Base-by-base conservation (phyloP, 2,888 invertebrate species). In the Acleris laterana region DNA sequence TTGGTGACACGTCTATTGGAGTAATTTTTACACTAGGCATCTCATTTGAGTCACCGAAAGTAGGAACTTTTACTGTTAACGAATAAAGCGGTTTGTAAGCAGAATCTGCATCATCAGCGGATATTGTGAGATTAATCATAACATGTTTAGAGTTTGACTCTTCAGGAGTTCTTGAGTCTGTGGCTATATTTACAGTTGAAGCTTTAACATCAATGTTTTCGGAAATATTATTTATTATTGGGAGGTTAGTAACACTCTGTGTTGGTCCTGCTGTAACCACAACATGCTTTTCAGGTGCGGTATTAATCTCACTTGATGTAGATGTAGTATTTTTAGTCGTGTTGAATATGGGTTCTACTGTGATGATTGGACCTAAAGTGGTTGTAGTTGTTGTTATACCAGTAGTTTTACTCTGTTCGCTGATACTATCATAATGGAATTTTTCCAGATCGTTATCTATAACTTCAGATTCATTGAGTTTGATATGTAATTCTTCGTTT, bases 111-210 rank as follows among this genome's bases (percentile, higher is more conserved):
- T 90, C 84, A 77, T 96, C 96, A 51, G 96, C 95, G 68, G 96
- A 95, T 78, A 97, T 97, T 9, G 97, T 96, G 72, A 97, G 93
- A 88, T 97, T 97, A 69, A 97, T 96, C 72, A 97, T 91, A 75
- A 97, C 95, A 76, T 96, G 95, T 85, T 95, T 95, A 74, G 88
- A 87, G 75, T 91, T 91, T 80, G 75, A 74, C 61, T 78, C 63
- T 68, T 90, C 90, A 48, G 87, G 77, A 32, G 78, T 69, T 81
- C 86, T 90, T 42, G 85, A 79, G 72, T 89, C 84, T 69, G 79
- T 70, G 62, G 73, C 79, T 59, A 75, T 78, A 81, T 85, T 84
- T 75, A 78, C 78, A 73, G 83, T 81, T 46, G 76, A 73, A 52
- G 77, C 70, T 63, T 79, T 77, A 64, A 68, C 71, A 64, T 71